These are phyloP conservation scores for Drosophila mimica DNA, from an alignment of 2,888 invertebrate genomes.

Conservation along the genomic window DNA sequence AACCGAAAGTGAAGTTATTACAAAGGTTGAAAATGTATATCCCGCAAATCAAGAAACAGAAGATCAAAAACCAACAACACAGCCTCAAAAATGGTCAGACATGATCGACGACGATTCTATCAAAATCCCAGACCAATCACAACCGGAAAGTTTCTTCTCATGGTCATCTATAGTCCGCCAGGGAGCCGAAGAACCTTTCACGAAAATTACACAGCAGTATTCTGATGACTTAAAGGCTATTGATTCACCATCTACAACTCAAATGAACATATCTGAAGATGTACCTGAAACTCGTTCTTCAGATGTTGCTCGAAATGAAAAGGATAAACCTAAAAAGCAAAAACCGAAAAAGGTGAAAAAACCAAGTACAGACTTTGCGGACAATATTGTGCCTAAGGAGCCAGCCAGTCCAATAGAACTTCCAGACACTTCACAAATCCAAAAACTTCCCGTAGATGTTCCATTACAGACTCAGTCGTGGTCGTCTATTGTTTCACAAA, in stretches of 20 bases:
- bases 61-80: neutral
- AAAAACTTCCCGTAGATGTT: neutral
- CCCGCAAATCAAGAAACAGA: neutral
- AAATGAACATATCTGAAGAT: slow-evolving; percentile 2
- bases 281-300: neutral
- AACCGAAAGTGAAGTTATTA: neutral
- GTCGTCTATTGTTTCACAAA: slow-evolving; percentile 49
- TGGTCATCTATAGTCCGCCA: slow-evolving; percentile 68
- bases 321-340: slow-evolving; percentile 33
- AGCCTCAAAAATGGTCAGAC: slow-evolving; percentile 42
- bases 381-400: slow-evolving; percentile 7
- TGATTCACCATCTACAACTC: slow-evolving; percentile 5
- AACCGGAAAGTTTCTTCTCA: slow-evolving; percentile 15
- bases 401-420: neutral
- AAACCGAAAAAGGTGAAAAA: slow-evolving; percentile 40
- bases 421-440: neutral
- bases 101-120: slow-evolving; percentile 34
- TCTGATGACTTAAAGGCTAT: neutral
- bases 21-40: neutral
- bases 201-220: slow-evolving; percentile 30
- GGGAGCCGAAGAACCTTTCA: slow-evolving; percentile 53
- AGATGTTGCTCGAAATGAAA: neutral
- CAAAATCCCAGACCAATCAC: neutral
- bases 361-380: neutral
- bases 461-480: slow-evolving; percentile 27